Evolutionary conservation across 2,888 invertebrate genomes (phyloP), one percentile per base, ranked within the genome.

Genomic region (Lasioglossum oenotherae): DNA sequence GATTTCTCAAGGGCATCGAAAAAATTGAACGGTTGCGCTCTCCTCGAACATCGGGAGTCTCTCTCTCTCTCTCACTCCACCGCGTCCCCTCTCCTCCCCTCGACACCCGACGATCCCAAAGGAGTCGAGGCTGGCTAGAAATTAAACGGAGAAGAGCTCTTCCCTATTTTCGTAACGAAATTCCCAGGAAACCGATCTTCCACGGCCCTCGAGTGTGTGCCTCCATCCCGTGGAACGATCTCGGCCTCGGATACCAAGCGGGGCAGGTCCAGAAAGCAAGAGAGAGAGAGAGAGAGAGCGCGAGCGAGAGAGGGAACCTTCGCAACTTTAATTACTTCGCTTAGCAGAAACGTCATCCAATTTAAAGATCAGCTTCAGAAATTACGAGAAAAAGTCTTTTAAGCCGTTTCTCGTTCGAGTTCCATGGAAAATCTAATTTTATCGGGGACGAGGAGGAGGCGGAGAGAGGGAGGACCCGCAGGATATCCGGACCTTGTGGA

Each of bases 171-270:
- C 81, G 44, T 85, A 77, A 80, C 89, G 87, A 83, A 89, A 89
- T 87, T 88, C 78, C 80, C 82, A 44, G 77, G 86, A 84, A 86
- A 88, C 82, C 88, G 84, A 87, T 89, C 82, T 79, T 53, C 27
- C n/a, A 38, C n/a, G 57, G 23, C 27, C 31, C 60, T 60, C 77
- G 72, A 46, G 38, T 44, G 77, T 71, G 78, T 71, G 57, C 49
- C 53, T 69, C 72, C 46, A 76, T 46, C 74, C 60, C 16, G 41
- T 67, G 44, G n/a, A 67, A 5, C 67, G 67, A 67, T 31, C 38
- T 38, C 60, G 74, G 69, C 69, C 64, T 49, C 67, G 38, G 31
- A 27, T 75, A 31, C 31, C 74, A 49, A 64, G 64, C 64, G 64
- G 31, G 64, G 14, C 31, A 27, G 31, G 31, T 16, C 64, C 27